A percentile compares a stretch with the other conserved stretches of the same genome.
Conservation (phyloP, 2,797 vertebrate species). For the Scleropages formosus region DNA sequence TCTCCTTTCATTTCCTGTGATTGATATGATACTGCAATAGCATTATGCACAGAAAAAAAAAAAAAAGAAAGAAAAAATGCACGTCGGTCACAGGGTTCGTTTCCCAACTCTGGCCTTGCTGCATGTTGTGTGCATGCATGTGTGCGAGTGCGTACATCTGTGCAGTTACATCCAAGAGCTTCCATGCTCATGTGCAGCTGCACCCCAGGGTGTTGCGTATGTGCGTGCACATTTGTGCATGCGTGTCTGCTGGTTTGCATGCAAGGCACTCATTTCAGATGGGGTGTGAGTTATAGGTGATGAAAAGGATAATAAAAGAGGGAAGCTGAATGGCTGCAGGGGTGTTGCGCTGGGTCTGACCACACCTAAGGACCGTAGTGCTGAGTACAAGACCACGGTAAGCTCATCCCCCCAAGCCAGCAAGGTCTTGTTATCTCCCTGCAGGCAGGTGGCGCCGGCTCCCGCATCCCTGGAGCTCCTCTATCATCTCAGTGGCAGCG, state of each 20-base stretch:
- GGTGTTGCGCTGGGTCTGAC: neutral
- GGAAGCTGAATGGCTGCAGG: neutral
- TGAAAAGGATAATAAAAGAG: neutral
- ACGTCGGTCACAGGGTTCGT: neutral
- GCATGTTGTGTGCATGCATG: constrained; percentile 40
- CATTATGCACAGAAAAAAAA: constrained; percentile 51
- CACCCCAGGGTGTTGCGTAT: constrained; percentile 50
- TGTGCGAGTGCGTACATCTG: constrained; percentile 17
- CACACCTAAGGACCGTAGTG: neutral
- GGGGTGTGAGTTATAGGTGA: neutral
- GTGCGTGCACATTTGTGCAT: constrained; percentile 12
- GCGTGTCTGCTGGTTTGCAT: neutral
- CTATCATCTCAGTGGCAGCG: neutral
- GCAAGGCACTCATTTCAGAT: neutral
- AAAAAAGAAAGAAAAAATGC: constrained; percentile 44
- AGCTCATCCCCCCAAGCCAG: neutral
- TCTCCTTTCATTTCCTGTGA: constrained; percentile 49
- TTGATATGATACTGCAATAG: constrained; percentile 57
- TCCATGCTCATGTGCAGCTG: constrained; percentile 27
- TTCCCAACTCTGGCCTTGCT: neutral
- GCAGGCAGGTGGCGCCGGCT: constrained; percentile 1
- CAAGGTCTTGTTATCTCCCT: constrained; percentile 12
- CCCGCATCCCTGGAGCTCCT: neutral
- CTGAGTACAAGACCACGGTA: neutral
- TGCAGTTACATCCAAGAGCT: neutral